Percentiles rank a stretch among this genome's conserved stretches.
These are phyloP conservation scores for Scaptomyza cyrtandrae DNA, from an alignment of 2,888 invertebrate genomes.

Conservation along the genomic window DNA sequence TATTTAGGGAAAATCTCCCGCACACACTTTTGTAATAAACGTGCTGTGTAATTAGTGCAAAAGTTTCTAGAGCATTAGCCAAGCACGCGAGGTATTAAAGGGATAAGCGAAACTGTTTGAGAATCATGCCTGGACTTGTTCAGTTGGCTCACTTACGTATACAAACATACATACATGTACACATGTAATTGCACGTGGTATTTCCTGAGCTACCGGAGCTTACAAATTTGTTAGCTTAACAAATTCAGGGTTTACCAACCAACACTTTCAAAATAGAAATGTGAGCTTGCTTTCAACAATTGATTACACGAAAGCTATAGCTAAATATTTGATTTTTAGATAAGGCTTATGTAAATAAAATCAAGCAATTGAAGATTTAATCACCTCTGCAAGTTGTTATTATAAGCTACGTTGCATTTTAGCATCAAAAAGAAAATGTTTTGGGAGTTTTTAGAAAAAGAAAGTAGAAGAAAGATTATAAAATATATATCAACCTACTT, in stretches of 20 bases:
- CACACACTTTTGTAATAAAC: slow-evolving; percentile 34
- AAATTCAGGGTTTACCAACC: not conserved
- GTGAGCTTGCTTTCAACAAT: not conserved
- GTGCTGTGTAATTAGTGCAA: slow-evolving; percentile 59
- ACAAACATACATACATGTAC: not conserved
- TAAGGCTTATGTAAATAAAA: not conserved
- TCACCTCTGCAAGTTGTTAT: too few relatives aligned
- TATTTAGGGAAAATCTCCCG: not conserved
- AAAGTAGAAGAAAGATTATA: too few relatives aligned
- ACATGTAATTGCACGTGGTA: not conserved
- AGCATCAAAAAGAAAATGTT: too few relatives aligned
- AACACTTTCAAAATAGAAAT: not conserved
- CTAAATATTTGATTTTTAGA: not conserved
- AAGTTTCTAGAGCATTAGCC: slow-evolving; percentile 46
- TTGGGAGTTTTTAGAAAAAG: too few relatives aligned
- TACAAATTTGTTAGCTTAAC: not conserved
- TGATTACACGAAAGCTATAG: not conserved
- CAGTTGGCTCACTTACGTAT: not conserved
- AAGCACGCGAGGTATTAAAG: slow-evolving; percentile 22
- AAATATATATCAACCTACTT: too few relatives aligned
- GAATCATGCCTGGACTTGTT: not conserved
- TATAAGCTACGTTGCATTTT: too few relatives aligned
- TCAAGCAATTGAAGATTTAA: not conserved
- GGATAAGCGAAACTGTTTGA: slow-evolving; percentile 21
- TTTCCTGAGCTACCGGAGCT: not conserved